phyloP scores from a whole-genome alignment of 2,113 vertebrate species.

The Deroptyus accipitrinus region DNA sequence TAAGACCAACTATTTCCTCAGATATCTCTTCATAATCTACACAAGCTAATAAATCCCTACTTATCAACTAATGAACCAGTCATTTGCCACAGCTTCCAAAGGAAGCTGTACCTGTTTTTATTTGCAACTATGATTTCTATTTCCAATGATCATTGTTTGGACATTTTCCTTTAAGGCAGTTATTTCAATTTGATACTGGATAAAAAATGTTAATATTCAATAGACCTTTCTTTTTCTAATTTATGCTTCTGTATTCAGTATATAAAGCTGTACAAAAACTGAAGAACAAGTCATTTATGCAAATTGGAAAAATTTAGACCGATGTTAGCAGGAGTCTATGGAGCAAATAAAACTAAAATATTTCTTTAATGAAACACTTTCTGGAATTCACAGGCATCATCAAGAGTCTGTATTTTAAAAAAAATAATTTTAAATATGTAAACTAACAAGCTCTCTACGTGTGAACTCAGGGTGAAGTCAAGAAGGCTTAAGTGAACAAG shows the following conservation, averaged over 20 bases:
- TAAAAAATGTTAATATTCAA: background rate
- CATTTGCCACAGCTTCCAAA: background rate
- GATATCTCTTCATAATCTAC: background rate
- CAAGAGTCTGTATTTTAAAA: background rate
- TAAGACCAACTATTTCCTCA: conserved; percentile 46
- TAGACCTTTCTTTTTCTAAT: background rate
- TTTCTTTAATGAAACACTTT: background rate
- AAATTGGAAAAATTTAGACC: background rate
- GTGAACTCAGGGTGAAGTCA: fast-evolving
- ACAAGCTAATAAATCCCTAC: conserved; percentile 15
- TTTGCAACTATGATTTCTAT: background rate
- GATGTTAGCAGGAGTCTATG: background rate
- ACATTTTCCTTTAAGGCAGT: conserved; percentile 20
- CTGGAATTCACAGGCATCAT: background rate
- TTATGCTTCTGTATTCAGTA: background rate
- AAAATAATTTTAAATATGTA: background rate
- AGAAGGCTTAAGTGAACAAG: background rate
- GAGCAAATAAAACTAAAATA: background rate
- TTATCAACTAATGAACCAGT: background rate
- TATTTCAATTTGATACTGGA: background rate
- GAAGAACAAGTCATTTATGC: background rate
- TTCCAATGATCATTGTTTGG: background rate
- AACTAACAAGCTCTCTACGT: background rate
- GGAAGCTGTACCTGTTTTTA: background rate
- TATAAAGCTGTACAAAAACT: background rate